These are phyloP conservation scores for Priocnemis perturbator DNA, from an alignment of 2,888 invertebrate genomes.

Conservation along the genomic window DNA sequence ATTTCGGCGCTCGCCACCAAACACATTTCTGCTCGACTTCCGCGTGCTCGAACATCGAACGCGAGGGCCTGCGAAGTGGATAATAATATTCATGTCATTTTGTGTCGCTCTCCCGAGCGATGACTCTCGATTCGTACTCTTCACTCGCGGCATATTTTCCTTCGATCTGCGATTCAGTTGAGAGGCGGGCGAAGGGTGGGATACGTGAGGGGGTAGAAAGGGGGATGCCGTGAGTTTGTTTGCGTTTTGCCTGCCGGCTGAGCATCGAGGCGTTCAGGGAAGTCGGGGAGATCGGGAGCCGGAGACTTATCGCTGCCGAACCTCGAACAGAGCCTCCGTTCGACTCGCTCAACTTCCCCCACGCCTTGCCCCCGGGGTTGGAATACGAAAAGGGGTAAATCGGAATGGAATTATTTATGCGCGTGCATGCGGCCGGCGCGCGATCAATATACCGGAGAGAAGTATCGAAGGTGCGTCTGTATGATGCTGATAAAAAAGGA, in stretches of 20 bases:
- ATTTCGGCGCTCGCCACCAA: too few species aligned
- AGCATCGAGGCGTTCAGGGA: constrained; percentile 66
- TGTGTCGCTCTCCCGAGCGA: too few species aligned
- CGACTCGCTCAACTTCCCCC: constrained; percentile 10
- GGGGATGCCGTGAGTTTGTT: constrained; percentile 63
- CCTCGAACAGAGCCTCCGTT: constrained; percentile 35
- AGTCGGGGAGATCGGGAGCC: constrained; percentile 52
- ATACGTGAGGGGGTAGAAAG: constrained; percentile 27
- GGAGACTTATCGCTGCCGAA: constrained; percentile 54
- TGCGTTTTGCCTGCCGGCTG: constrained; percentile 73
- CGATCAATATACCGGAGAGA: constrained; percentile 9
- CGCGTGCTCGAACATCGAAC: too few species aligned
- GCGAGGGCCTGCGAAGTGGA: too few species aligned
- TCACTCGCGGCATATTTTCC: constrained; percentile 63
- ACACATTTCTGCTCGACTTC: too few species aligned
- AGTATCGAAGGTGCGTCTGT: not conserved
- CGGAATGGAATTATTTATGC: constrained; percentile 69
- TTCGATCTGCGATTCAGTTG: constrained; percentile 58
- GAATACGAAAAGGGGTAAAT: constrained; percentile 65
- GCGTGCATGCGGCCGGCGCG: constrained; percentile 29
- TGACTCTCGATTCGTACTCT: not conserved
- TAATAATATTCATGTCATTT: too few species aligned
- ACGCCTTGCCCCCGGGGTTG: constrained; percentile 44
- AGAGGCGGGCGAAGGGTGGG: constrained; percentile 23
- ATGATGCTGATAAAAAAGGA: not conserved